Base-by-base conservation (phyloP, 2,888 invertebrate genomes). In the Nomada ferruginata region DNA sequence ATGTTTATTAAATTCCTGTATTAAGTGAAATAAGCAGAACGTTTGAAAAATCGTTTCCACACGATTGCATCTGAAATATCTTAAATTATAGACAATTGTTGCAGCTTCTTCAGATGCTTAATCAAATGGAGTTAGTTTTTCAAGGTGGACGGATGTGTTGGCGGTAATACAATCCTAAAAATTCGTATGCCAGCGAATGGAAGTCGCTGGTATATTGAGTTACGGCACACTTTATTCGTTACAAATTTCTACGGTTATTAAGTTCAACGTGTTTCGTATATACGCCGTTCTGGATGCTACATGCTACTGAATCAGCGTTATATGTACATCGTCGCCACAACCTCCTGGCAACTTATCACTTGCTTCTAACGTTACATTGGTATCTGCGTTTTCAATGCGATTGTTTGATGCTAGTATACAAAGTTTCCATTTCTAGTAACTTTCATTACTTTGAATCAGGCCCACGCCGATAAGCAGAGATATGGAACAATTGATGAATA, bases 141-240 rank as follows among this genome's bases (percentile, higher is more conserved):
- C 76, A 77, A 65, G 76, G 76, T 72, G 50, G 52, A 52, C 29
- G 26, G 15, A 60, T 65, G 72, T 50, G 55, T 52, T 7, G 55
- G 60, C 7, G 13, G 73, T 82, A 82, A 82, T 26, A 57, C 52
- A 81, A 82, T 81, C 60, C 76, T 59, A 66, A 84, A 86, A 75
- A 60, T 63, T 59, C 29, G 70, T 20, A 55, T 36, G 26, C 44
- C 23, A 26, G 42, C 26, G 75, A 70, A 81, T 75, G 75, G 81
- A 75, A 82, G 81, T 74, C 44, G 53, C 55, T 53, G 57, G 74
- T 70, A 60, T 75, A 36, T 36, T 47, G 36, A 52, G 50, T 86
- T 74, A 85, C 84, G 77, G 72, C 76, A 73, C 66, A 72, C 74
- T 84, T 69, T 72, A 77, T 71, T 75, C 57, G 75, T 60, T 74